Evolutionary conservation across 2,888 invertebrate genomes (phyloP).

Genomic region (Parasteatoda lunata): DNA sequence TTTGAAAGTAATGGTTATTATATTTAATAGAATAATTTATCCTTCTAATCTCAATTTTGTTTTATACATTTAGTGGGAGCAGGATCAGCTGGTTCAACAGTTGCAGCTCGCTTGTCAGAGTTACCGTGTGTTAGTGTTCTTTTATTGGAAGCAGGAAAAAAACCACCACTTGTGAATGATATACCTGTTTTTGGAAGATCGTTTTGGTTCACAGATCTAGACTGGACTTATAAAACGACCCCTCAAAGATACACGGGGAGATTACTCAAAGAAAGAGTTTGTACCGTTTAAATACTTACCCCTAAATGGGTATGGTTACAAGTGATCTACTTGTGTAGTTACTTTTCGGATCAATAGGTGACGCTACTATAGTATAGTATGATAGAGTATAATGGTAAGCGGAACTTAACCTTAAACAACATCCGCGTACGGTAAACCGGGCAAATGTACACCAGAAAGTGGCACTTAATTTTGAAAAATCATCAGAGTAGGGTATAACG

Average conservation of each 20-base stretch:
- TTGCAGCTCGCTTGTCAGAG: constrained; percentile 14
- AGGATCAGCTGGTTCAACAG: constrained; percentile 9
- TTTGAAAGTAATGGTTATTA: background rate
- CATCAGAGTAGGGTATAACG: too few species aligned
- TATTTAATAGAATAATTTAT: background rate
- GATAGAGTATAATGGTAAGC: too few species aligned
- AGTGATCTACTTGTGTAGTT: too few species aligned
- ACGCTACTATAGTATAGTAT: too few species aligned
- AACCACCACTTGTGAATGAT: constrained; percentile 5
- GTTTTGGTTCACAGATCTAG: constrained; percentile 1
- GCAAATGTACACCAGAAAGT: too few species aligned
- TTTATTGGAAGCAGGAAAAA: constrained; percentile 7
- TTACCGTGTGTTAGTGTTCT: constrained; percentile 10
- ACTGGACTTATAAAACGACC: constrained; percentile 1
- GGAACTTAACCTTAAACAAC: too few species aligned
- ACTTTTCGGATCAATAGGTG: too few species aligned
- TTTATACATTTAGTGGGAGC: background rate
- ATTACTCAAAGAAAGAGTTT: background rate
- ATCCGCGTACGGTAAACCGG: too few species aligned
- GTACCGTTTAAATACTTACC: background rate
- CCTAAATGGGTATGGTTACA: too few species aligned
- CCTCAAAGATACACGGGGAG: constrained; percentile 14
- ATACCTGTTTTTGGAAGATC: background rate
- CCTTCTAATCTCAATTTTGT: background rate
- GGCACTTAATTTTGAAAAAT: too few species aligned